These are phyloP conservation scores for Ammodytes marinus DNA, from an alignment of 2,113 vertebrate genomes.

Conservation along the genomic window DNA sequence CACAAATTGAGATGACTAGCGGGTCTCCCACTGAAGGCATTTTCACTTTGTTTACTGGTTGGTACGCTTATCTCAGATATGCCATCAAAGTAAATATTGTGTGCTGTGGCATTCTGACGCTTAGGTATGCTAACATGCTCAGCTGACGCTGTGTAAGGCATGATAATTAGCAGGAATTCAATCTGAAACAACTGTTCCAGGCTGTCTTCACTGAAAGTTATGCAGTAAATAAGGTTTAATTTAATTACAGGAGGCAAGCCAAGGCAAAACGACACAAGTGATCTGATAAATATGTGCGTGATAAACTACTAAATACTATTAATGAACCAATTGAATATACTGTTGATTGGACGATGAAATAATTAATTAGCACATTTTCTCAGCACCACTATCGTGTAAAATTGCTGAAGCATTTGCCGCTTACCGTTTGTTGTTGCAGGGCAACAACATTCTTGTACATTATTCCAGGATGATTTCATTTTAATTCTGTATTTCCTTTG, in stretches of 20 bases:
- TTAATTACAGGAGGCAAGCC: conserved; percentile 2
- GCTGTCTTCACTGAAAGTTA: conserved; percentile 21
- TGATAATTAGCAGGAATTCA: conserved; percentile 64
- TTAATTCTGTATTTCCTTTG: conserved; percentile 15
- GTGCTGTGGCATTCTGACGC: conserved; percentile 5
- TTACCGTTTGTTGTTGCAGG: neutral
- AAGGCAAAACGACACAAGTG: conserved; percentile 25
- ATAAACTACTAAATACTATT: neutral
- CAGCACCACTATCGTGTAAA: neutral
- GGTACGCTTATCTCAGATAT: conserved; percentile 22
- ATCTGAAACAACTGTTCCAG: conserved; percentile 23
- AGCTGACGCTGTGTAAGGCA: conserved; percentile 20
- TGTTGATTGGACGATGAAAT: neutral
- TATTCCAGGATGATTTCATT: conserved; percentile 22
- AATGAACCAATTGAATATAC: neutral
- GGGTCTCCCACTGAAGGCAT: conserved; percentile 29
- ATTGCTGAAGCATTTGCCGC: neutral
- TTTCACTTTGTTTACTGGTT: conserved; percentile 15
- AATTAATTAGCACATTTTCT: neutral
- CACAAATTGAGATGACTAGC: conserved; percentile 47
- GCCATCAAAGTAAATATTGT: conserved; percentile 38
- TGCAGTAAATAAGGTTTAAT: conserved; percentile 35
- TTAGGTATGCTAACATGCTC: conserved; percentile 45
- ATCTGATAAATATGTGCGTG: neutral
- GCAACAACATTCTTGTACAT: conserved; percentile 4